Evolutionary conservation across 1,140 invertebrate genomes (phyloP), one percentile per base, ranked within the genome.

Genomic region (Apocrypta bakeri): DNA sequence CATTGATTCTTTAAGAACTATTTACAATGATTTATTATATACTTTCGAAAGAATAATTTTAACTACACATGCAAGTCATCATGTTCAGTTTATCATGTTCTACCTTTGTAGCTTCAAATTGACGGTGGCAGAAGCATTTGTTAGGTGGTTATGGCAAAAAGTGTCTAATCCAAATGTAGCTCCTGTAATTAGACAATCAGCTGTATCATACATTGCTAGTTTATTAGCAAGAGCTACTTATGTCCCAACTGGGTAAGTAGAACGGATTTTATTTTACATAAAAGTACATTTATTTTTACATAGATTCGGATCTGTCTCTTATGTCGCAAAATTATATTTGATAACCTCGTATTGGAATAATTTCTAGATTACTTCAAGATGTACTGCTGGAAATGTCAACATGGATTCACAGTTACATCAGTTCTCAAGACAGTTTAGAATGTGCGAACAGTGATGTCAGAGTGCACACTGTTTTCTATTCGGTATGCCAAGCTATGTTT

Each of bases 401-500:
- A 11, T 98, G 96, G 96, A 94, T 96, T 64, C 95, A 97, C 86
- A 88, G 89, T 69, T 97, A 98, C 87, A 95, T 97, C 24, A 91
- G 93, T 56, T 93, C 90, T 83, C 93, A 94, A 83, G 94, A 95
- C 87, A 90, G 88, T 76, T 85, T 91, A 72, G 90, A 93, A 84
- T 87, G 87, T 85, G 82, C 90, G 25, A 92, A 94, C 88, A 89
- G 92, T 75, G 93, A 94, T 84, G 83, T 92, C 1, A 94, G 94
- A 88, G 93, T 95, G 4, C 97, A 99, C 90, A 93, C 94, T 37
- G 95, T 98, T 1, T 99, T 99, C 91, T 98, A 98, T 90, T 94
- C 95, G 21, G 94, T 98, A 14, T 98, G 97, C 88, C 97, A 99
- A 91, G 94, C 96, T 0, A 92, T 98, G 40, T 98, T 99, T 90